phyloP scores from a whole-genome alignment of 1,140 invertebrate species.

The Phortica variegata region DNA sequence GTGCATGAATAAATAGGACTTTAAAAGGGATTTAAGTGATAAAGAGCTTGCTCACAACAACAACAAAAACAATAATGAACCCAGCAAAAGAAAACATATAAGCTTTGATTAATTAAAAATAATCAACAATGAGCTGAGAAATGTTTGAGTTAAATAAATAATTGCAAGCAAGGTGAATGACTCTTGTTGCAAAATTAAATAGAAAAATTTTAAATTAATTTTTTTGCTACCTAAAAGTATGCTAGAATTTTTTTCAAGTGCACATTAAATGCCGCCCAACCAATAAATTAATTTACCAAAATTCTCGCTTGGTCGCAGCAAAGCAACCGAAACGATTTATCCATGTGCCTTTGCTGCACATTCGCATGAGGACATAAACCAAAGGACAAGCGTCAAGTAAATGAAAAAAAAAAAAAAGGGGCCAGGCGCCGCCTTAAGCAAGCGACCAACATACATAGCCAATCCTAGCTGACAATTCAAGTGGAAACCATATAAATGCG shows the following conservation, averaged over 20 bases:
- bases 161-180: no score
- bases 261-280: no score
- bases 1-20: slow-evolving; percentile 9
- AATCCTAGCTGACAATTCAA: slow-evolving; percentile 45
- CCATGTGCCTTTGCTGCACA: slow-evolving; percentile 16
- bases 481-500: slow-evolving; percentile 53
- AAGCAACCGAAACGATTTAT: slow-evolving; percentile 10
- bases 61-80: no score
- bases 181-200: no score
- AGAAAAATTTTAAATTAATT: no score
- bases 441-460: slow-evolving; percentile 33
- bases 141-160: no score
- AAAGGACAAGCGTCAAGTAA: not conserved
- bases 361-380: slow-evolving; percentile 4
- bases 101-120: no score
- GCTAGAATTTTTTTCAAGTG: no score
- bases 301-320: slow-evolving; percentile 7
- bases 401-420: not conserved
- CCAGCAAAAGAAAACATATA: no score
- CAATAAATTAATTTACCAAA: not conserved
- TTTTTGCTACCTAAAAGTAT: no score
- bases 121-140: no score
- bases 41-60: no score
- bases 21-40: slow-evolving; percentile 6
- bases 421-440: not conserved